A percentile compares a stretch with the other conserved stretches of the same genome.
Conservation (phyloP, 2,113 vertebrate genomes). For the Diphyllodes magnificus region DNA sequence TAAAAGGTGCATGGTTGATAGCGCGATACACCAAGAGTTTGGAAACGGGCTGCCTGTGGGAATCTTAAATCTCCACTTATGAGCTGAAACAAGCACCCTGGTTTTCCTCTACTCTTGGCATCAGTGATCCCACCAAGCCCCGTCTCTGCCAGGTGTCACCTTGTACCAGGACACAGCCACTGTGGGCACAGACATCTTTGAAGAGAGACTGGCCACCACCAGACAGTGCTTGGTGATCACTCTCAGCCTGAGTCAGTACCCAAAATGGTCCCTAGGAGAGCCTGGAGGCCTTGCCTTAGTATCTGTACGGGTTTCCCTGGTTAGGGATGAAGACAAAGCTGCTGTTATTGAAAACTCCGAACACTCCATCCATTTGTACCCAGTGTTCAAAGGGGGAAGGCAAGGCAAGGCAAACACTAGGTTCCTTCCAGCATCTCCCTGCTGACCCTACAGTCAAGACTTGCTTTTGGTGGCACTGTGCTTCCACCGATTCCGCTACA, state of each 20-base stretch:
- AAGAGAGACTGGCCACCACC: not conserved
- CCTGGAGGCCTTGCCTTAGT: not conserved
- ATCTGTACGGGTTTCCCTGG: not conserved
- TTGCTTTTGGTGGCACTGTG: not conserved
- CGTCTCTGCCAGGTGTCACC: not conserved
- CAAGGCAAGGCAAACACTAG: not conserved
- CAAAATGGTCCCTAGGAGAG: not conserved
- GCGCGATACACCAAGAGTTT: not conserved
- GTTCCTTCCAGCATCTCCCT: not conserved
- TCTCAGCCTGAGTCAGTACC: not conserved
- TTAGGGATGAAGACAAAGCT: not conserved
- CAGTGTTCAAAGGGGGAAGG: not conserved
- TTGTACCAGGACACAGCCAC: not conserved
- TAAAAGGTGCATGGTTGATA: not conserved
- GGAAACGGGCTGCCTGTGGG: not conserved
- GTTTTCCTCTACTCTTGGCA: not conserved
- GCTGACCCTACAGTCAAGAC: not conserved
- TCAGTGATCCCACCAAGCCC: not conserved
- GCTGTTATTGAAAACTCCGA: not conserved
- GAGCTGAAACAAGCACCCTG: not conserved
- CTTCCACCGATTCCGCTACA: not conserved
- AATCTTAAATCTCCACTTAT: not conserved
- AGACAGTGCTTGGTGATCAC: not conserved
- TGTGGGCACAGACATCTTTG: rapidly evolving
- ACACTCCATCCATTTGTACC: not conserved